Conservation (phyloP, 1,140 invertebrate genomes). For the Papilio helenus region DNA sequence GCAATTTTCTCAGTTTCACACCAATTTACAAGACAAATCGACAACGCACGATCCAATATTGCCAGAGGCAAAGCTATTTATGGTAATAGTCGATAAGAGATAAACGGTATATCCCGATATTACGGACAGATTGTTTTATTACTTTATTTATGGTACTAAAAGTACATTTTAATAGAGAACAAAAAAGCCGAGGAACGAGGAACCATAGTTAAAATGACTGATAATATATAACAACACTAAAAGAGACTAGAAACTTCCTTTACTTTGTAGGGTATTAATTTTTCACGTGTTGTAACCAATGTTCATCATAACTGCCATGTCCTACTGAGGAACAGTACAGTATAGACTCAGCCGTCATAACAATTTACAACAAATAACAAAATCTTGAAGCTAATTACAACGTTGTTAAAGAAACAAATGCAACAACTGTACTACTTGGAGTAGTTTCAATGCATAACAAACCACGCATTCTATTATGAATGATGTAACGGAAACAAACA, state of each 20-base stretch:
- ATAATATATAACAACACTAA: background rate
- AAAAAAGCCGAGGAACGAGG: background rate
- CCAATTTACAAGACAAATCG: slow-evolving; percentile 66
- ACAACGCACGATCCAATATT: slow-evolving; percentile 44
- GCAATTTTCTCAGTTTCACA: slow-evolving; percentile 66
- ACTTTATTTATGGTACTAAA: background rate
- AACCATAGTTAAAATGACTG: background rate
- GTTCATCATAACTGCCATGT: too few relatives aligned
- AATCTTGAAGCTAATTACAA: too few relatives aligned
- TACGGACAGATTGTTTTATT: background rate
- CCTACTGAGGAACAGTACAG: too few relatives aligned
- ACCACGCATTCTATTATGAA: background rate
- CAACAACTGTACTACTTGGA: background rate
- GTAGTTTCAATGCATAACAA: background rate
- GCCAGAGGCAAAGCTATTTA: slow-evolving; percentile 41
- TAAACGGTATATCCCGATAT: slow-evolving; percentile 11
- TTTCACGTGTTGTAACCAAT: too few relatives aligned
- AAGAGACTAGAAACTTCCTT: background rate
- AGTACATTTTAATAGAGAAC: background rate
- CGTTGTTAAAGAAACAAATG: background rate
- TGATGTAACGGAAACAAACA: slow-evolving; percentile 4
- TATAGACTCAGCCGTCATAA: too few relatives aligned
- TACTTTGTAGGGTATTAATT: too few relatives aligned
- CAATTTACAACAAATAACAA: too few relatives aligned
- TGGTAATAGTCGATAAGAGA: slow-evolving; percentile 38